Evolutionary conservation across 2,888 invertebrate genomes (phyloP).

Genomic region (Petrophora chlorosata): DNA sequence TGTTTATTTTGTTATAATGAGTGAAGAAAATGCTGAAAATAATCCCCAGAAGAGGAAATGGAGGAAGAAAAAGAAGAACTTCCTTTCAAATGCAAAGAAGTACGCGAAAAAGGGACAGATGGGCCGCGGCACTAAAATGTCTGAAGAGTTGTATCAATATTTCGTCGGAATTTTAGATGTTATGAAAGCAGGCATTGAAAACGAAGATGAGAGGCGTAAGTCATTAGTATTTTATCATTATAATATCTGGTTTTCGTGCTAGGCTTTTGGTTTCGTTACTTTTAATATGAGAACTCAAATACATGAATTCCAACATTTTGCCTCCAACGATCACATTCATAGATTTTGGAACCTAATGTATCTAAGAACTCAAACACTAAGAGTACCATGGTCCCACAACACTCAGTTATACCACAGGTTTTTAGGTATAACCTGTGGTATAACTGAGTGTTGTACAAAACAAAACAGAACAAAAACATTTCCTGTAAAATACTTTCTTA

Average conservation of each 20-base stretch:
- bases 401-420: no score
- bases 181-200: conserved; percentile 86
- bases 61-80: conserved; percentile 86
- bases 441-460: no score
- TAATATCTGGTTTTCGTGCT: not conserved
- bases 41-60: conserved; percentile 70
- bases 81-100: conserved; percentile 88
- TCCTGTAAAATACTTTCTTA: no score
- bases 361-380: no score
- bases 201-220: conserved; percentile 88
- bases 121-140: conserved; percentile 88
- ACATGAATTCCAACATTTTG: no score
- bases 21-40: conserved; percentile 50
- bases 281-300: no score
- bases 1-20: conserved; percentile 47
- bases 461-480: no score
- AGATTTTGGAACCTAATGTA: no score
- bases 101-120: conserved; percentile 89
- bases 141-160: conserved; percentile 89
- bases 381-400: no score
- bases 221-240: not conserved
- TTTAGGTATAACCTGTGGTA: no score
- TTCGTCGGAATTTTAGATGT: conserved; percentile 89
- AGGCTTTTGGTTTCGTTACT: no score
- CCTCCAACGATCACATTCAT: no score